Conservation (phyloP, 2,888 invertebrate genomes). For the Xestia sexstrigata region DNA sequence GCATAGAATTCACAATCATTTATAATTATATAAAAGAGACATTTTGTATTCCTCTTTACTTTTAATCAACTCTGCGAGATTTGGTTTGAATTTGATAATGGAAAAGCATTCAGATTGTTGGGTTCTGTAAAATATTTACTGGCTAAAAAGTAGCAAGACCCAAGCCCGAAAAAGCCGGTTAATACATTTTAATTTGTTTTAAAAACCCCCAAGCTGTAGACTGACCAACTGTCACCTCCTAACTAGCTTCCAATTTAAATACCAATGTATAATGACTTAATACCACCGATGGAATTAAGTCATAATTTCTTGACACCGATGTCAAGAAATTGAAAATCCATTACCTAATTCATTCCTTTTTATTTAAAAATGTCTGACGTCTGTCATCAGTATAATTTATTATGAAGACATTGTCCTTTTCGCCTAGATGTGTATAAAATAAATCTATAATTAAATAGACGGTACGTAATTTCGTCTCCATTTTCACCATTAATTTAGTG, state of each 20-base stretch:
- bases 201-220: not conserved
- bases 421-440: conserved; percentile 8
- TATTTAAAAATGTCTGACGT: not conserved
- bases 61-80: conserved; percentile 5
- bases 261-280: not conserved
- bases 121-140: not conserved
- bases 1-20: conserved; percentile 39
- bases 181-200: not conserved
- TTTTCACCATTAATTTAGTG: conserved; percentile 32
- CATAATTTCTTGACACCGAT: too few relatives aligned
- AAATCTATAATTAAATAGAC: not conserved
- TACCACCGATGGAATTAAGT: too few relatives aligned
- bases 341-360: not conserved
- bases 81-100: not conserved
- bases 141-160: too few relatives aligned
- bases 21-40: conserved; percentile 18
- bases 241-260: not conserved
- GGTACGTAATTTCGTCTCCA: conserved; percentile 43
- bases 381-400: conserved; percentile 13
- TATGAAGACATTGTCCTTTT: not conserved
- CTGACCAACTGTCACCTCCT: not conserved
- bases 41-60: not conserved
- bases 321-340: not conserved
- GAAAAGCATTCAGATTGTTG: not conserved
- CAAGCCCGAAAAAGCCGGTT: too few relatives aligned